phyloP scores from a whole-genome alignment of 2,888 invertebrate genomes.

The Agonopterix subpropinquella region DNA sequence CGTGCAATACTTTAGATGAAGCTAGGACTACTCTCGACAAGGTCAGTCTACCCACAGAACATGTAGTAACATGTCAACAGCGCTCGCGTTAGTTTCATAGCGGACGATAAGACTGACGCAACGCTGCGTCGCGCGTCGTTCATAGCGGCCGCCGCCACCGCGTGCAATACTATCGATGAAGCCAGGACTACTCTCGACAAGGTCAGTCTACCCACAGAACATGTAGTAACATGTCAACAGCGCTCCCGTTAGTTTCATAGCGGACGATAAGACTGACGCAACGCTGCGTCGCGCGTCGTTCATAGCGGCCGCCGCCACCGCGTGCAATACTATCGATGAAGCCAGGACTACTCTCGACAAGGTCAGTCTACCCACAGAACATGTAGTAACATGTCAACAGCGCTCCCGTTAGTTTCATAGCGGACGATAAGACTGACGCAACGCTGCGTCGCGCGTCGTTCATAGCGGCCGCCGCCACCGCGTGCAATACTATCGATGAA shows the following conservation, averaged over 20 bases:
- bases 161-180: conserved; percentile 26
- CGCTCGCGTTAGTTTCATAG: conserved; percentile 44
- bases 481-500: conserved; percentile 26
- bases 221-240: conserved; percentile 18
- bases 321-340: conserved; percentile 26
- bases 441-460: conserved; percentile 44
- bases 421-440: conserved; percentile 42
- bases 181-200: conserved; percentile 21
- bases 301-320: conserved; percentile 34
- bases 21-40: conserved; percentile 21
- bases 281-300: conserved; percentile 44
- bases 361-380: conserved; percentile 15
- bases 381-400: conserved; percentile 18
- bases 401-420: conserved; percentile 44
- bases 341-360: conserved; percentile 21
- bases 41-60: conserved; percentile 15
- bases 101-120: conserved; percentile 42
- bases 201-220: conserved; percentile 15
- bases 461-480: conserved; percentile 34
- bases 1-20: conserved; percentile 26
- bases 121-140: conserved; percentile 44
- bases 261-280: conserved; percentile 42
- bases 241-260: conserved; percentile 44
- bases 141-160: conserved; percentile 34
- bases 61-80: conserved; percentile 18